phyloP scores from a whole-genome alignment of 2,797 vertebrate genomes.

The Anas bahamensis region DNA sequence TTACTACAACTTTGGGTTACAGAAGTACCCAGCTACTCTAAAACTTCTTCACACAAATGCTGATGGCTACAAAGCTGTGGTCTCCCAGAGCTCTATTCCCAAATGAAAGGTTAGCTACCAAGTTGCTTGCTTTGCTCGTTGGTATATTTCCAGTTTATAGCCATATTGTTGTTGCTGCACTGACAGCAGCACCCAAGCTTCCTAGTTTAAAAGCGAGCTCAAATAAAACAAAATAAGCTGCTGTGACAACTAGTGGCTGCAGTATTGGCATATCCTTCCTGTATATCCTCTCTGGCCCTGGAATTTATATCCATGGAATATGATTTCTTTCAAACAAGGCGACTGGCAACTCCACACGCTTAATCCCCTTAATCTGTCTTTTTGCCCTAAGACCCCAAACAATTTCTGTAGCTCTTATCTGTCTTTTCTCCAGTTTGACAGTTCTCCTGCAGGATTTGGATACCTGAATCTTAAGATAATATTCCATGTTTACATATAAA shows the following conservation, averaged over 20 bases:
- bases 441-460: background rate
- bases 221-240: background rate
- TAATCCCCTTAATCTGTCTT: background rate
- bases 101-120: background rate
- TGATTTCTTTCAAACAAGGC: background rate
- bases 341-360: background rate
- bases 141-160: background rate
- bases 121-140: background rate
- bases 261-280: background rate
- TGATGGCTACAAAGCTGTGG: background rate
- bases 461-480: background rate
- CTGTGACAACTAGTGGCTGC: background rate
- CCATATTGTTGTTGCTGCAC: background rate
- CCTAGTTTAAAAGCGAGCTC: background rate
- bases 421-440: background rate
- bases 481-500: background rate
- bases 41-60: background rate
- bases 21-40: background rate
- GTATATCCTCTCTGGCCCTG: rapidly evolving
- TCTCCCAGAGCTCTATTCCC: background rate
- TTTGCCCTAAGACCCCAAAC: background rate
- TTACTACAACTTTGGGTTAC: background rate
- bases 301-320: background rate
- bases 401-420: background rate
- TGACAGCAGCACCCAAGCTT: background rate